Conservation (phyloP, 2,888 invertebrate species). For the Buathra laborator region DNA sequence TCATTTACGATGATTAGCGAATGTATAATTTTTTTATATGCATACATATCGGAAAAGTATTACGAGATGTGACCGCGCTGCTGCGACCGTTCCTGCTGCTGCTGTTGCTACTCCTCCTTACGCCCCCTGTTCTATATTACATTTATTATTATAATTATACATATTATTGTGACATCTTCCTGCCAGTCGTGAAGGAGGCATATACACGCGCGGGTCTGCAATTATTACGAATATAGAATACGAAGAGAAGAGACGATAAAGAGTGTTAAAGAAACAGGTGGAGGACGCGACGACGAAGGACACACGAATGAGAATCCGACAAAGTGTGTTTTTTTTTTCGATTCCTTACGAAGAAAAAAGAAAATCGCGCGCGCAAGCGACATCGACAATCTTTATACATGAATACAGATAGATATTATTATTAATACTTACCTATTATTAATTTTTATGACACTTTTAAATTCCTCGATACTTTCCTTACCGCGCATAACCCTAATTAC, state of each 20-base stretch:
- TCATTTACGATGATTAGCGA: constrained; percentile 51
- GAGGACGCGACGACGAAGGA: constrained; percentile 17
- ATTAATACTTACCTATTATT: constrained; percentile 49
- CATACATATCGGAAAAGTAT: constrained; percentile 71
- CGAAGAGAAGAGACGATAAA: neutral
- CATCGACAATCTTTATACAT: constrained; percentile 67
- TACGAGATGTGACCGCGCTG: constrained; percentile 63
- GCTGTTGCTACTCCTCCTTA: constrained; percentile 46
- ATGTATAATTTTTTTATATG: constrained; percentile 69
- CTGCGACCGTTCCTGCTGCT: constrained; percentile 47
- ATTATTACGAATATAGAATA: constrained; percentile 32
- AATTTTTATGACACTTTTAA: constrained; percentile 37
- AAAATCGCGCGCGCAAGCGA: constrained; percentile 48
- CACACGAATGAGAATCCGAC: constrained; percentile 41
- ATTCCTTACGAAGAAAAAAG: neutral
- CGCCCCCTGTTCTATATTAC: constrained; percentile 41
- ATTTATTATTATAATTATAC: constrained; percentile 49
- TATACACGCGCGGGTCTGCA: constrained; percentile 38
- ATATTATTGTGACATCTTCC: constrained; percentile 60
- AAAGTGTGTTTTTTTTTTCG: neutral
- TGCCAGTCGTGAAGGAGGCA: constrained; percentile 49
- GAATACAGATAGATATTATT: constrained; percentile 43
- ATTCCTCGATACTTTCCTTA: neutral
- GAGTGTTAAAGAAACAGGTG: neutral
- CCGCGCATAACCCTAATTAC: neutral